These are phyloP conservation scores for Ectropis grisescens DNA, from an alignment of 1,140 invertebrate species.

Conservation along the genomic window DNA sequence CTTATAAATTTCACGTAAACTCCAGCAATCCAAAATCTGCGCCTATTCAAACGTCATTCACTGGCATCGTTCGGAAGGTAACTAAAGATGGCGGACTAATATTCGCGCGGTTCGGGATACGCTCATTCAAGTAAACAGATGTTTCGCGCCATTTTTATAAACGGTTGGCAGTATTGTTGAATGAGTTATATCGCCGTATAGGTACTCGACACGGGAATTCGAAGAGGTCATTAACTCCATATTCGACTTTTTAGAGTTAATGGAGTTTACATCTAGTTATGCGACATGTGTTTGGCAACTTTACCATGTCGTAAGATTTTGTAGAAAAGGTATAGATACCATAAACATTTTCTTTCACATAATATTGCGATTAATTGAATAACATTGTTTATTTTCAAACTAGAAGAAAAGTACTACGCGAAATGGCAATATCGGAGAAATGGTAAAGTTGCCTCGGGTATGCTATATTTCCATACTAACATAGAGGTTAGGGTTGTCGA, in stretches of 20 bases:
- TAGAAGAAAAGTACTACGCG: no score
- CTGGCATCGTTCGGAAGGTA: not conserved
- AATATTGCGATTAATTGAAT: no score
- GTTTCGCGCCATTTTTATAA: constrained; percentile 3
- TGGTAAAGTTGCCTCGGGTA: no score
- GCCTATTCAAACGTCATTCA: constrained; percentile 1
- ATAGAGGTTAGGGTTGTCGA: no score
- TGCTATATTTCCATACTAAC: no score
- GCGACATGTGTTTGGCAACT: no score
- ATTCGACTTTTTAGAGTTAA: constrained; percentile 1
- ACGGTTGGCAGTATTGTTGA: constrained; percentile 1
- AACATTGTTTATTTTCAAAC: no score
- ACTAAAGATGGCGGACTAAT: constrained; percentile 4
- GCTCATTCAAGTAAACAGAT: constrained; percentile 2
- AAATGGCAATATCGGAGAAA: no score
- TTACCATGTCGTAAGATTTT: no score
- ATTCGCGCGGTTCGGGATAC: not conserved
- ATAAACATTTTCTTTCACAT: no score
- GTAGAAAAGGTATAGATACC: no score
- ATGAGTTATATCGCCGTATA: not conserved
- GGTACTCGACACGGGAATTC: not conserved
- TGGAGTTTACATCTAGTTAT: no score
- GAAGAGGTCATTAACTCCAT: constrained; percentile 2
- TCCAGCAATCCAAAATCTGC: constrained; percentile 4
- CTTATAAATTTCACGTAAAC: constrained; percentile 4